phyloP scores from a whole-genome alignment of 2,888 invertebrate genomes.

The Serripes groenlandicus region DNA sequence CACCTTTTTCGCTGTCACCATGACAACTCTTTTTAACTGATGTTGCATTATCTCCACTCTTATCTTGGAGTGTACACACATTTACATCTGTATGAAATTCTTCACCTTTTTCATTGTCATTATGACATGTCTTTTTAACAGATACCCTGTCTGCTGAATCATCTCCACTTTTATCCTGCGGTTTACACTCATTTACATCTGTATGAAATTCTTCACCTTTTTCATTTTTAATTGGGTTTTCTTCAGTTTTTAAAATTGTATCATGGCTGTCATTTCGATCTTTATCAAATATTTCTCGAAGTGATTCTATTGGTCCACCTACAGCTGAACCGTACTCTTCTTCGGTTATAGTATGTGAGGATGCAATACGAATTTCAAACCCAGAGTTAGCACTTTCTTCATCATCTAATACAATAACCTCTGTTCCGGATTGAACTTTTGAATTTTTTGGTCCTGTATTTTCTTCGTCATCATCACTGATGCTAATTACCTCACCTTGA shows the following conservation, averaged over 20 bases:
- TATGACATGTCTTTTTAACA: too few relatives aligned
- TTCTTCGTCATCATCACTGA: slow-evolving; percentile 61
- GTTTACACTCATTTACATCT: too few relatives aligned
- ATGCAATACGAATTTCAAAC: slow-evolving; percentile 20
- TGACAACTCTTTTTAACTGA: too few relatives aligned
- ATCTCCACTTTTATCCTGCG: too few relatives aligned
- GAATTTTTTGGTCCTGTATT: neutral
- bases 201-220: too few relatives aligned
- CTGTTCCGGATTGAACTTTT: slow-evolving; percentile 19
- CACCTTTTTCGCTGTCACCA: too few relatives aligned
- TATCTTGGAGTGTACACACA: too few relatives aligned
- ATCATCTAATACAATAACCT: slow-evolving; percentile 57
- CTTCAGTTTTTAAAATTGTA: neutral
- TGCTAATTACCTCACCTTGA: slow-evolving; percentile 59
- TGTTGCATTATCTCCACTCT: too few relatives aligned
- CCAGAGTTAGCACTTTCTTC: slow-evolving; percentile 37
- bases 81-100: too few relatives aligned
- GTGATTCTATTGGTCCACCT: neutral
- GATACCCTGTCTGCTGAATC: too few relatives aligned
- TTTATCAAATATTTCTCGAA: slow-evolving; percentile 1
- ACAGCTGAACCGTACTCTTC: slow-evolving; percentile 8
- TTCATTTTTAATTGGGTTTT: too few relatives aligned
- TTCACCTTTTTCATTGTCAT: too few relatives aligned
- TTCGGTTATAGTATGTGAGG: slow-evolving; percentile 1
- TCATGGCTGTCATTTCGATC: slow-evolving; percentile 27